phyloP scores from a whole-genome alignment of 2,888 invertebrate genomes.

The Mesodorylaimus sp. region DNA sequence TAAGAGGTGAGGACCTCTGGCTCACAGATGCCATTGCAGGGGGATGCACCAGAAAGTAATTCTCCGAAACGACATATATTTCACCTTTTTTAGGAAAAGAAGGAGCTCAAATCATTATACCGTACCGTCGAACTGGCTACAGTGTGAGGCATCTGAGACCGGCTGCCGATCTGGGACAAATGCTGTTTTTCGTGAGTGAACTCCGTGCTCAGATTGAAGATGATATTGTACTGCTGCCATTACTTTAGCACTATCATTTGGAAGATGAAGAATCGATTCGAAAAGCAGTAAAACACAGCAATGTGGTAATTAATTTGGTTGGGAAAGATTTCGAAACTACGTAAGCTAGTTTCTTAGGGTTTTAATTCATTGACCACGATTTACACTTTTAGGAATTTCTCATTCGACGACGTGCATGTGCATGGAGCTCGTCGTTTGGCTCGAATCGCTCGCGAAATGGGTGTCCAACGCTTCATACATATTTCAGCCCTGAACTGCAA shows the following conservation, averaged over 20 bases:
- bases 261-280: constrained; percentile 63
- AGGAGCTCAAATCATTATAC: constrained; percentile 57
- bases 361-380: constrained; percentile 5
- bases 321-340: constrained; percentile 79
- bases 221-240: background rate
- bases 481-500: constrained; percentile 66
- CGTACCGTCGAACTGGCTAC: constrained; percentile 71
- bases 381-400: constrained; percentile 46
- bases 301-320: constrained; percentile 84
- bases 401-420: constrained; percentile 65
- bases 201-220: background rate
- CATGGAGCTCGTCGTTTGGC: constrained; percentile 66
- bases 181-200: constrained; percentile 46
- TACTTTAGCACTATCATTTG: constrained; percentile 52
- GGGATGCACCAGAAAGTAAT: too few relatives aligned
- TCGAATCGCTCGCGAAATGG: constrained; percentile 49
- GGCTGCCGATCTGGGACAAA: constrained; percentile 81
- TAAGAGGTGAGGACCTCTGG: too few relatives aligned
- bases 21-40: too few relatives aligned
- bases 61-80: background rate
- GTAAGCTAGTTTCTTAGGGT: constrained; percentile 22
- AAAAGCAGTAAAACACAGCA: constrained; percentile 61
- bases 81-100: constrained; percentile 21
- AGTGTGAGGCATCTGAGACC: constrained; percentile 58
- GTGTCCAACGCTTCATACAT: constrained; percentile 78